Conservation (phyloP, 2,888 invertebrate species). For the Cerastis leucographa region DNA sequence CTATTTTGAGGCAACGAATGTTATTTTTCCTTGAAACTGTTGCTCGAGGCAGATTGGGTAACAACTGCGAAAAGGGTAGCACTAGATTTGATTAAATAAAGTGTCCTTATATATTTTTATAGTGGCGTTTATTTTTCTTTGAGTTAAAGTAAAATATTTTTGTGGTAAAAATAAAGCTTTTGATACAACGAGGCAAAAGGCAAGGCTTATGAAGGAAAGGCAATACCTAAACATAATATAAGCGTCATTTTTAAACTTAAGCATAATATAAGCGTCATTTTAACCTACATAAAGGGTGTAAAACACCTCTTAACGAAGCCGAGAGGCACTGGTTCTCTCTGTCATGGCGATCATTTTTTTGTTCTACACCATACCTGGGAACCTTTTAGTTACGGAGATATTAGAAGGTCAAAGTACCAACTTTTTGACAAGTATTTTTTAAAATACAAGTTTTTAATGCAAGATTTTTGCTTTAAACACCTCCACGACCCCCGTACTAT, state of each 20-base stretch:
- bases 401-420: too few relatives aligned
- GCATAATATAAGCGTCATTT: too few relatives aligned
- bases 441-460: too few relatives aligned
- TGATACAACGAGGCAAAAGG: slow-evolving; percentile 24
- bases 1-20: slow-evolving; percentile 60
- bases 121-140: slow-evolving; percentile 55
- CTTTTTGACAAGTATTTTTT: too few relatives aligned
- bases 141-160: slow-evolving; percentile 45
- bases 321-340: too few relatives aligned
- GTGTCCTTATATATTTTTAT: slow-evolving; percentile 55
- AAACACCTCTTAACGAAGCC: too few relatives aligned
- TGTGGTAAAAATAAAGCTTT: slow-evolving; percentile 34
- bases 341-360: too few relatives aligned
- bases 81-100: slow-evolving; percentile 63
- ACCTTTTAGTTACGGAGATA: too few relatives aligned
- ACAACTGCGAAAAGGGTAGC: slow-evolving; percentile 47
- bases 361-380: too few relatives aligned
- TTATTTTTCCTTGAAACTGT: slow-evolving; percentile 54
- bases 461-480: too few relatives aligned
- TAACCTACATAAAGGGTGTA: too few relatives aligned
- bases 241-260: slow-evolving; percentile 9
- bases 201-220: slow-evolving; percentile 7
- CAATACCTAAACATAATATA: slow-evolving; percentile 12
- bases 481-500: too few relatives aligned
- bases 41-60: slow-evolving; percentile 63